Base-by-base conservation (phyloP, 2,888 invertebrate species). In the Agrochola lychnidis region DNA sequence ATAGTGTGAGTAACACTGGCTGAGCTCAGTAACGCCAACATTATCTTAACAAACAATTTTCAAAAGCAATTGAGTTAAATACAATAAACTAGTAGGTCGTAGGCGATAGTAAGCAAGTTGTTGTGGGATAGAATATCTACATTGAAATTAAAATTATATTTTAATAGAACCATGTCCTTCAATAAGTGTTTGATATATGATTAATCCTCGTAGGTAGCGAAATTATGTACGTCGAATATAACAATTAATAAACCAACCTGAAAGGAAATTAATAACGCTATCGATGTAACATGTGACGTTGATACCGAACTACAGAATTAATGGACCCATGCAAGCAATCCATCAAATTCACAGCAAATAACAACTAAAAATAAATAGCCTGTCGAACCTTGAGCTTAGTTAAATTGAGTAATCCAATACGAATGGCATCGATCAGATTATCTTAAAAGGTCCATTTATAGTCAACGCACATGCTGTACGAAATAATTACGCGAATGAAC, bases 401-500 rank as follows among this genome's bases (percentile, higher is more conserved):
- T 76, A 83, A 84, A 88, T 89, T 88, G 87, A 87, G 89, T 87
- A 91, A 90, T 88, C 70, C 84, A 81, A 89, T 88, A 85, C 71
- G 75, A 82, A 77, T 85, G 83, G 63, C 85, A 84, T 83, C 78
- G 84, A 88, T 84, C 80, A 83, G 87, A 87, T 90, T 88, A 89
- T 84, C 86, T 90, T 78, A 88, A 87, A 87, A 87, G 84, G 77
- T 71, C 86, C 77, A 89, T 91, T 91, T 87, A 86, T 73, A 91
- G 88, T 87, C 89, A 81, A 88, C 78, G 84, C 85, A 88, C 89
- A 87, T 78, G 75, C 66, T 82, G 82, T 85, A 85, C 81, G 82
- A 88, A 89, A 89, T 89, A 90, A 90, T 89, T 87, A 87, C 83
- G 82, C 79, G 89, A 88, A 86, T 83, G 79, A 89, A 87, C 85